Evolutionary conservation across 2,888 invertebrate species (phyloP).

Genomic region (Isotomurus palustris): DNA sequence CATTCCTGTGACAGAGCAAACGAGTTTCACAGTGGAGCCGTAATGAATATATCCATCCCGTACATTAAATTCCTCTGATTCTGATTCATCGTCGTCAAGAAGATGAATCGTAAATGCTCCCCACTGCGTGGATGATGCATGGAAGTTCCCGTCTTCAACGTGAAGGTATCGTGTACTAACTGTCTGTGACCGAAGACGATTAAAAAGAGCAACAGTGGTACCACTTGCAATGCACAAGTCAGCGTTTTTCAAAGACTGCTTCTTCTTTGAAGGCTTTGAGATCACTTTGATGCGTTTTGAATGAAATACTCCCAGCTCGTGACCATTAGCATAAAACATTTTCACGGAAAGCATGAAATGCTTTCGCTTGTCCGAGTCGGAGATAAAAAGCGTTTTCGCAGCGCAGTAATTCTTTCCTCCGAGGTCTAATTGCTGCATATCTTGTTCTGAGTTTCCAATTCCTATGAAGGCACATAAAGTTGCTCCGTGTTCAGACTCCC

Average conservation of each 20-base stretch:
- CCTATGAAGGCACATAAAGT: conserved; percentile 58
- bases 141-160: conserved; percentile 56
- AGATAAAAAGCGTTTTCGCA: conserved; percentile 59
- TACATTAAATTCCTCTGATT: conserved; percentile 56
- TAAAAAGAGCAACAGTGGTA: conserved; percentile 59
- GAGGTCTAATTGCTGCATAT: conserved; percentile 57
- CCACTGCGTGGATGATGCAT: conserved; percentile 59
- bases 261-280: conserved; percentile 60
- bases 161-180: conserved; percentile 59
- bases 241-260: conserved; percentile 59
- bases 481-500: conserved; percentile 47
- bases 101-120: conserved; percentile 60
- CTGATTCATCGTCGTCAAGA: conserved; percentile 55
- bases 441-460: conserved; percentile 56
- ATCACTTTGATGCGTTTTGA: conserved; percentile 60
- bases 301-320: conserved; percentile 57
- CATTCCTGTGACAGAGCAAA: conserved; percentile 58
- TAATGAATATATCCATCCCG: conserved; percentile 59
- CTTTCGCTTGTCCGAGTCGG: conserved; percentile 59
- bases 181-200: conserved; percentile 58
- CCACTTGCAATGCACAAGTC: conserved; percentile 59
- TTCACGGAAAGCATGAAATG: conserved; percentile 58
- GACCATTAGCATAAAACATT: conserved; percentile 57
- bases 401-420: conserved; percentile 58
- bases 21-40: conserved; percentile 57